Percentiles rank a stretch among this genome's conserved stretches.
These are phyloP conservation scores for Brenthis daphne DNA, from an alignment of 2,888 invertebrate genomes.

Conservation along the genomic window DNA sequence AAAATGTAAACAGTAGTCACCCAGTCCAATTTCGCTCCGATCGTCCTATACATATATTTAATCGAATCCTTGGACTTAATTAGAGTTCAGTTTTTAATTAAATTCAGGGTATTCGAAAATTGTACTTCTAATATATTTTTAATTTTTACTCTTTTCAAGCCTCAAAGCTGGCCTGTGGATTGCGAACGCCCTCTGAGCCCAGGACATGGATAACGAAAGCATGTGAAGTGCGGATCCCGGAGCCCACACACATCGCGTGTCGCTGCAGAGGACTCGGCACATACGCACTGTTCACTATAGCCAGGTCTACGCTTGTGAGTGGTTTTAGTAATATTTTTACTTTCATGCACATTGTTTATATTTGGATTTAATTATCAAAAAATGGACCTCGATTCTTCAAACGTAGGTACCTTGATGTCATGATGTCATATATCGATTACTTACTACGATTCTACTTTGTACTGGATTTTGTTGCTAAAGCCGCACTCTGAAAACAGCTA, in stretches of 20 bases:
- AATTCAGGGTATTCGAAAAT: not conserved
- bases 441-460: too few species aligned
- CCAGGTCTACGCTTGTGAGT: conserved; percentile 67
- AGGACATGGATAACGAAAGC: conserved; percentile 70
- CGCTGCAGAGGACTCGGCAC: conserved; percentile 70
- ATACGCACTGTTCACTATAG: conserved; percentile 66
- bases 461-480: too few species aligned
- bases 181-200: conserved; percentile 74
- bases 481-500: too few species aligned
- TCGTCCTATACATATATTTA: too few species aligned
- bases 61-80: too few species aligned
- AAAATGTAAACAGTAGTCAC: too few species aligned
- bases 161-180: conserved; percentile 67
- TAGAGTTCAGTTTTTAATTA: not conserved
- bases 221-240: conserved; percentile 69
- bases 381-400: too few species aligned
- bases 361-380: too few species aligned
- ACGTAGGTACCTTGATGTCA: too few species aligned
- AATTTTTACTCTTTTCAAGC: conserved; percentile 44
- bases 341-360: too few species aligned
- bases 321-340: not conserved
- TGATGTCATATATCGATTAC: too few species aligned
- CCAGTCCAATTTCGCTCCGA: too few species aligned
- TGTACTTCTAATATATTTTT: not conserved
- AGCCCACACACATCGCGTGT: conserved; percentile 63